Base-by-base conservation (phyloP, 2,888 invertebrate genomes). In the Stomorhina lunata region DNA sequence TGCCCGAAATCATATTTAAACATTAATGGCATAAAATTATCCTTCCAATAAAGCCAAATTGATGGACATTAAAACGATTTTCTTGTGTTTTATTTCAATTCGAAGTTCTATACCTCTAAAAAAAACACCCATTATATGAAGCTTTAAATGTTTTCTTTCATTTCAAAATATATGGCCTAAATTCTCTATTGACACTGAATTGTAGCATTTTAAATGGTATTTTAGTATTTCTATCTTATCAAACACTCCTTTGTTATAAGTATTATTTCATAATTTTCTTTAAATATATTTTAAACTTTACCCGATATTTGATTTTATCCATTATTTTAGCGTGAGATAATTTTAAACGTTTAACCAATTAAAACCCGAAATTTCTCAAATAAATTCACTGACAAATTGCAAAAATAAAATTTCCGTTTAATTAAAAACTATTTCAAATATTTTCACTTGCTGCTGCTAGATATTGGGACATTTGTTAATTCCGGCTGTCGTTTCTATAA, bases 331-430 rank as follows among this genome's bases (percentile, higher is more conserved):
- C 65, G 61, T 63, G 32, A 43, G 65, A 73, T 53, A 1, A 40
- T 77, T 37, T 22, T 5, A 43, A 15, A 32, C 32, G 22, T 15
- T 12, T 9, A 40, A 45, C n/a, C 59, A 37, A 6, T n/a, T 0
- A 57, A 65, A 50, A 22, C 34, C 0, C 15, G 17, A n/a, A n/a
- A 53, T n/a, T 77, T 80, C 71, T 57, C 80, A 83, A 73, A 83
- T 83, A 80, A 80, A 77, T 83, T 76, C 79, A 76, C 80, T 61
- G 61, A 63, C 55, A 77, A 66, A 69, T 77, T 83, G 40, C 12
- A n/a, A 45, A 45, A 59, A 50, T 7, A 63, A 63, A 68, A 32
- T 77, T 69, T 69, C 72, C 73, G 71, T 71, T 69, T n/a, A 48
- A 43, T 61, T 76, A 22, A 6, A 53, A 72, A n/a, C 7, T n/a